A percentile compares a stretch with the other conserved stretches of the same genome.
These are phyloP conservation scores for Forbesichthys agassizii DNA, from an alignment of 2,113 vertebrate species.

Conservation along the genomic window DNA sequence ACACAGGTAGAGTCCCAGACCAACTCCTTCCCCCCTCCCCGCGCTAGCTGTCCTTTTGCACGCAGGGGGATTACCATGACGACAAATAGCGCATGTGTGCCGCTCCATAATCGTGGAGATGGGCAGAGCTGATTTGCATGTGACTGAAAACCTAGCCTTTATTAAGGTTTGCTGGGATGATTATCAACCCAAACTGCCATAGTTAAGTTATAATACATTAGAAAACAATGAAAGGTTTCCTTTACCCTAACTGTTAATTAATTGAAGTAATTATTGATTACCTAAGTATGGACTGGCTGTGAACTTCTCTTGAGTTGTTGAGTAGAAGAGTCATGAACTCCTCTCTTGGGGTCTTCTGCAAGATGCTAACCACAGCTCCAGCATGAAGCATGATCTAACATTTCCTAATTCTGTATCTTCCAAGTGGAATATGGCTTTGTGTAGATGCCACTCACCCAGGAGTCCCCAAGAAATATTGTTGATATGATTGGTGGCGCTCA, in stretches of 20 bases:
- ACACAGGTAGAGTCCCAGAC: constrained; percentile 86
- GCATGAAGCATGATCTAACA: constrained; percentile 7
- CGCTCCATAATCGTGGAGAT: constrained; percentile 21
- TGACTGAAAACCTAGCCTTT: constrained; percentile 30
- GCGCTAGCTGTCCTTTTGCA: constrained; percentile 45
- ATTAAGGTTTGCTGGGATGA: background rate
- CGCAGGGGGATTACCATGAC: constrained; percentile 8
- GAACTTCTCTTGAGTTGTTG: background rate
- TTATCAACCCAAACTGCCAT: background rate
- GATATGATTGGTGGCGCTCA: too few relatives aligned
- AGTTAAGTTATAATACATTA: background rate
- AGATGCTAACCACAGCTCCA: background rate
- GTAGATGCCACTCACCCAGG: too few relatives aligned
- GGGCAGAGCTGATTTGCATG: constrained; percentile 56
- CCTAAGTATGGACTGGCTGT: too few relatives aligned
- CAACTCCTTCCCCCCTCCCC: constrained; percentile 41
- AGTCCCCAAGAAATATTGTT: too few relatives aligned
- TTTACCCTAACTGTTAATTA: background rate
- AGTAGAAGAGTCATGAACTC: background rate
- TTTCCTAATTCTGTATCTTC: background rate
- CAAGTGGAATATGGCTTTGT: background rate
- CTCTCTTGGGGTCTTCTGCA: background rate
- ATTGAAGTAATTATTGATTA: background rate
- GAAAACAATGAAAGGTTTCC: background rate
- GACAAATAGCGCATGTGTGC: constrained; percentile 43